Evolutionary conservation across 2,888 invertebrate species (phyloP), one percentile per base, ranked within the genome.

Genomic region (Cabera pusaria): DNA sequence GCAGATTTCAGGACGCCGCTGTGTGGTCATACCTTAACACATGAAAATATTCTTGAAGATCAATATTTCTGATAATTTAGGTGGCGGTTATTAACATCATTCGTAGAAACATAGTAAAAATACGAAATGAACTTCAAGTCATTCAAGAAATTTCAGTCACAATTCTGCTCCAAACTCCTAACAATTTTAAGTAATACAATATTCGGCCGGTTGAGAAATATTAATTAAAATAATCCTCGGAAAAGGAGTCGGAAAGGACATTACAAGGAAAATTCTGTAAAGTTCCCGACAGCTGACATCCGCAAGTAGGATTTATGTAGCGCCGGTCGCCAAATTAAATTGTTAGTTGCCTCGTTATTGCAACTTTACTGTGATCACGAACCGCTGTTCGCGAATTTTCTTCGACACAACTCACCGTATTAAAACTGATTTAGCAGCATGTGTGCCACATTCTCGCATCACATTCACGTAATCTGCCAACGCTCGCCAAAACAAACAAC

Each of bases 221-320:
- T 82, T 83, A 86, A 86, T 87, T 86, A 80, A 86, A 85, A 78
- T 72, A 75, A 79, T 80, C 71, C 57, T 53, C 76, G 75, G 75
- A 79, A 83, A 84, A 83, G 79, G 83, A 72, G 74, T 66, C 69
- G 62, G 68, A 73, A 72, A 79, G 76, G 82, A 84, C 83, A 85
- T 87, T 86, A 85, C 79, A 75, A 79, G 79, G 81, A 78, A 81
- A 82, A 79, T 77, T 82, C 64, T 61, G 69, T 52, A 70, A 82
- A 86, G 76, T 86, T 85, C 72, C 59, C 78, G 85, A 84, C 86
- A 83, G 80, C 80, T 86, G 87, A 86, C 87, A 84, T 83, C 81
- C 69, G 72, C 73, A 77, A 85, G 83, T 80, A 80, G 72, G 70
- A 86, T 86, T 88, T 85, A 87, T 82, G 79, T 72, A 70, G 73